Evolutionary conservation across 2,797 vertebrate genomes (phyloP).

Genomic region (Trematomus bernacchii): DNA sequence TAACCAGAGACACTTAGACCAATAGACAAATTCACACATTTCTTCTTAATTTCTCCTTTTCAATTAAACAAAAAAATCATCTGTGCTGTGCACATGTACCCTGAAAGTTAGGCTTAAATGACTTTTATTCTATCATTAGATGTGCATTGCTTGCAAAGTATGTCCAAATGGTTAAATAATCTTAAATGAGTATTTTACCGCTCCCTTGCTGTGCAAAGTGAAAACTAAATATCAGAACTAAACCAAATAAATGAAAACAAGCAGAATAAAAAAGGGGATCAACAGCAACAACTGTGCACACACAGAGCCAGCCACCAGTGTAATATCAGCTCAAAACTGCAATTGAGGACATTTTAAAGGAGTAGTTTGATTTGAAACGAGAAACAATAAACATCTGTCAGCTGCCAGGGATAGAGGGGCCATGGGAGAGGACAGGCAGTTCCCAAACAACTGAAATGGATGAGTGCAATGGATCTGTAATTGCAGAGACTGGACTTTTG

Average conservation of each 20-base stretch:
- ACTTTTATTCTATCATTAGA: background rate
- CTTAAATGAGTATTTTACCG: background rate
- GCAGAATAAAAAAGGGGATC: background rate
- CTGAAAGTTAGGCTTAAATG: background rate
- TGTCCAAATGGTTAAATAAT: background rate
- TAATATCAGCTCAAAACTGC: conserved; percentile 3
- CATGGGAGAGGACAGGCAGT: conserved; percentile 29
- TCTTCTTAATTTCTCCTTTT: background rate
- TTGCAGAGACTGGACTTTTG: conserved; percentile 36
- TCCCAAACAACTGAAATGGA: conserved; percentile 53
- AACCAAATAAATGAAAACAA: conserved; percentile 14
- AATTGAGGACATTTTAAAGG: conserved; percentile 37
- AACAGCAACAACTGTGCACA: background rate
- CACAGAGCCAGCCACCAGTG: background rate
- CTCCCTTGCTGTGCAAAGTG: background rate
- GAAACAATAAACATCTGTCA: conserved; percentile 53
- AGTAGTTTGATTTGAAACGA: conserved; percentile 47
- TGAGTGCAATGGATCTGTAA: conserved; percentile 42
- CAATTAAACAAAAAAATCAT: background rate
- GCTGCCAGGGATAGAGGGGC: conserved; percentile 38
- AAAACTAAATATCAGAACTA: background rate
- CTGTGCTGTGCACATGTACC: background rate
- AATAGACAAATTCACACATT: background rate
- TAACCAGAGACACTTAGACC: conserved; percentile 13
- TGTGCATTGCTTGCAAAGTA: background rate